Evolutionary conservation across 2,113 vertebrate genomes (phyloP).

Genomic region (Sterrhoptilus dennistouni): DNA sequence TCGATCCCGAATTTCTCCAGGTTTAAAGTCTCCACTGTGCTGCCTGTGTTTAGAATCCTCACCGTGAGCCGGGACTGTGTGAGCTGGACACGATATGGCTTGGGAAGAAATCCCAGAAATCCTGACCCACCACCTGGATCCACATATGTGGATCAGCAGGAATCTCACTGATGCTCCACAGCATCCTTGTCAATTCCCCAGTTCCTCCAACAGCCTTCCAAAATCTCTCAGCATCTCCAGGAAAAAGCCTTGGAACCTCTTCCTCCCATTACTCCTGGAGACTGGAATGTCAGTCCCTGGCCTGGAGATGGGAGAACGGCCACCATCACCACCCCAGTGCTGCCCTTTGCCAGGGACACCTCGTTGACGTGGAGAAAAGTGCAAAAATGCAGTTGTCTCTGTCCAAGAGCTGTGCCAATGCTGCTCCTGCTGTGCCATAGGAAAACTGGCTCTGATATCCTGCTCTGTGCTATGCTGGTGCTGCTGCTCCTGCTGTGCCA

Average conservation of each 20-base stretch:
- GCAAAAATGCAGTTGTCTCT: background rate
- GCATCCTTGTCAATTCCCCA: background rate
- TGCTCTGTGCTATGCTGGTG: background rate
- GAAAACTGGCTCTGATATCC: background rate
- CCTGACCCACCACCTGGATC: background rate
- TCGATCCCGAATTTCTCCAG: background rate
- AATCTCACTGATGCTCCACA: background rate
- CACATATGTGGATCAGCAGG: background rate
- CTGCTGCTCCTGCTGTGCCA: background rate
- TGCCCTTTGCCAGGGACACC: background rate
- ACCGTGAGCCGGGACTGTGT: background rate
- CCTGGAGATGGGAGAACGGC: background rate
- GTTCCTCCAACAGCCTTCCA: background rate
- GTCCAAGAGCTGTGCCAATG: fast-evolving
- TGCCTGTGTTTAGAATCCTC: background rate
- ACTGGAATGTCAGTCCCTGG: background rate
- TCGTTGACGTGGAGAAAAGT: background rate
- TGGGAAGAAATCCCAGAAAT: background rate
- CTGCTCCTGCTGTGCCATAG: background rate
- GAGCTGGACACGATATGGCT: background rate
- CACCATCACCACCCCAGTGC: background rate
- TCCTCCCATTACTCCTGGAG: background rate
- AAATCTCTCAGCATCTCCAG: no score
- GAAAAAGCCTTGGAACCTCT: background rate
- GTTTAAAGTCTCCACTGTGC: background rate